Conservation (phyloP, 37 sponge, comb jelly and placozoan species). For the Lycopodina hypogea region DNA sequence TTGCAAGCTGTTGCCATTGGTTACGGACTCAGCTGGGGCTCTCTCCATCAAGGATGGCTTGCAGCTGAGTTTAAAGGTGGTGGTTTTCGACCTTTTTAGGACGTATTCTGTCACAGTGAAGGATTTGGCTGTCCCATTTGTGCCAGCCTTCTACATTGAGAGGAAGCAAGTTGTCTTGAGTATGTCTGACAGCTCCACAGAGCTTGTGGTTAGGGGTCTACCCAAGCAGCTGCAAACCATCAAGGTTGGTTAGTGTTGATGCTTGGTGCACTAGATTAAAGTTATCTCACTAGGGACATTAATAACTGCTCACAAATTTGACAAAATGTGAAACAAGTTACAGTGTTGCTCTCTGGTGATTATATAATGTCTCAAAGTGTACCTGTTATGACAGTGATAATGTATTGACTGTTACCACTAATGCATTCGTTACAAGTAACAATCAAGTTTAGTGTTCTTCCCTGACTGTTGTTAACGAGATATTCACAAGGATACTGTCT, state of each 20-base stretch:
- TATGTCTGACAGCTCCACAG: not conserved
- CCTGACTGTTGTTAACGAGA: too few relatives aligned
- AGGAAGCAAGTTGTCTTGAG: conserved; percentile 13
- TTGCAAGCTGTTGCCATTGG: conserved; percentile 27
- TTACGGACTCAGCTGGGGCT: not conserved
- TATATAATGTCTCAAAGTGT: too few relatives aligned
- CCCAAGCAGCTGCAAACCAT: conserved; percentile 45
- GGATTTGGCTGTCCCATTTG: conserved; percentile 41
- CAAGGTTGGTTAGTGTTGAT: conserved; percentile 41
- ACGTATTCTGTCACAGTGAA: conserved; percentile 45
- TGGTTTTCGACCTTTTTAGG: conserved; percentile 36
- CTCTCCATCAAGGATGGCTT: conserved; percentile 33
- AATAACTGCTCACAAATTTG: not conserved
- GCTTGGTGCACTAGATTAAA: not conserved
- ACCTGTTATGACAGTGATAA: too few relatives aligned
- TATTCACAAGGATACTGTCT: too few relatives aligned
- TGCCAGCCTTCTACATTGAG: conserved; percentile 52
- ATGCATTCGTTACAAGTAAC: too few relatives aligned
- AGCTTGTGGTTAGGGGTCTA: conserved; percentile 37
- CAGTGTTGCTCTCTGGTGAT: too few relatives aligned
- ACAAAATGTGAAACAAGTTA: not conserved
- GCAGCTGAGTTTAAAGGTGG: conserved; percentile 34
- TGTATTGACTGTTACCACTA: too few relatives aligned
- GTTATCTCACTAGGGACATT: not conserved
- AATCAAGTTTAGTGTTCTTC: too few relatives aligned